Evolutionary conservation across 2,888 invertebrate species (phyloP).

Genomic region (Mongoloraphidia duomilia): DNA sequence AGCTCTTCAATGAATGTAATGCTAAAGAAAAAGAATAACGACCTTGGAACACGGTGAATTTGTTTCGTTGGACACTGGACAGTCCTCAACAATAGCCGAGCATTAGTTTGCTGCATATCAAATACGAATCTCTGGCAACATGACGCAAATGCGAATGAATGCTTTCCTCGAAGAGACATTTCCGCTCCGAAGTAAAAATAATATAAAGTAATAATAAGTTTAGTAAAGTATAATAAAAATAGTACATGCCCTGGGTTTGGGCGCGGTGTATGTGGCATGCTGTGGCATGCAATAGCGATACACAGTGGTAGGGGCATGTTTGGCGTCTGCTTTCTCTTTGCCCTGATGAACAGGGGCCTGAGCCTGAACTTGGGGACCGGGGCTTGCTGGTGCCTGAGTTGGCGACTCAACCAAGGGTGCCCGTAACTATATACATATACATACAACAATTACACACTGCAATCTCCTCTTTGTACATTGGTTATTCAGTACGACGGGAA

Average conservation of each 20-base stretch:
- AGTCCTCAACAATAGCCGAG: too few relatives aligned
- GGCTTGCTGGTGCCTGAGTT: constrained; percentile 22
- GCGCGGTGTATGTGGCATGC: constrained; percentile 44
- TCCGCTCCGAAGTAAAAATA: too few relatives aligned
- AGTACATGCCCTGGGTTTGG: constrained; percentile 46
- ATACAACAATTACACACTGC: neutral
- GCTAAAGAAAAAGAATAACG: too few relatives aligned
- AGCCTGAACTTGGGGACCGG: constrained; percentile 12
- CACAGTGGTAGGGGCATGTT: constrained; percentile 28
- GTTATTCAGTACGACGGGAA: too few relatives aligned
- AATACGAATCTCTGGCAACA: too few relatives aligned
- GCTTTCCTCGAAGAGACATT: too few relatives aligned
- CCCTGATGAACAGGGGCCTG: constrained; percentile 18
- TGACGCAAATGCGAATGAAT: too few relatives aligned
- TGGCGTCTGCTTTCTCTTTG: constrained; percentile 23
- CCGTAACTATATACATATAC: constrained; percentile 17
- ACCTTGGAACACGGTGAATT: too few relatives aligned
- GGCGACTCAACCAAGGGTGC: constrained; percentile 25
- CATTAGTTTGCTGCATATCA: too few relatives aligned
- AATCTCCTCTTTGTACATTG: too few relatives aligned
- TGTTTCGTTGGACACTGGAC: too few relatives aligned
- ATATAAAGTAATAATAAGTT: neutral
- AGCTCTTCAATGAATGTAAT: too few relatives aligned
- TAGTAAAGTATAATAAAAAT: constrained; percentile 15
- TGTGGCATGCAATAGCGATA: constrained; percentile 46